Evolutionary conservation across 2,113 vertebrate species (phyloP), one percentile per base, ranked within the genome.

Genomic region (Ochotona princeps): DNA sequence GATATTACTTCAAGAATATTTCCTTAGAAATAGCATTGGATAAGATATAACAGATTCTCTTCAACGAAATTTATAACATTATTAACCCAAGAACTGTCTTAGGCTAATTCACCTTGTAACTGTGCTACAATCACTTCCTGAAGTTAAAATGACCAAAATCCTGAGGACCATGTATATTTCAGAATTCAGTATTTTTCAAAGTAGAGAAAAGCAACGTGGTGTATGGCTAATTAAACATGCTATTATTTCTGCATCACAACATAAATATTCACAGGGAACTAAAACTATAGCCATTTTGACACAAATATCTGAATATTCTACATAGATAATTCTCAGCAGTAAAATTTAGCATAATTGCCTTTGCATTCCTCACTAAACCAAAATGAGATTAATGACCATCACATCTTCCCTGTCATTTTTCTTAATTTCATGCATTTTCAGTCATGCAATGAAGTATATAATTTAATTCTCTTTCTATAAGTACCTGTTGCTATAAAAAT

Each of bases 281-380:
- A 79, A 72, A 13, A 28, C 8, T 47, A 89, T 30, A 38, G 18
- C 60, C 11, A 25, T 65, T 51, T 28, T 54, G 81, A 82, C 67
- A 89, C 6, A 72, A 72, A 61, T 23, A 84, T 20, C 12, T 86
- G n/a, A 25, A 21, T 60, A 63, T 32, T 72, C n/a, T 84, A 84
- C 47, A 83, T 28, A 79, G 44, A 23, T 47, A 83, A 35, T 86
- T 93, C 69, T 89, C 38, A 83, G 60, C 57, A 89, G 90, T 35
- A 80, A 74, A 94, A 74, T 79, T 57, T 17, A 57, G 61, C 67
- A 47, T 44, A 38, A 32, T 44, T 38, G 30, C 44, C 54, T 76
- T 49, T 76, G 11, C 60, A 54, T 66, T 76, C n/a, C 44, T 92
- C 35, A 60, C 5, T 18, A n/a, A 54, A n/a, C 32, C 87, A 83